Evolutionary conservation across 2,113 vertebrate genomes (phyloP).

Genomic region (Corythornis vintsioides): DNA sequence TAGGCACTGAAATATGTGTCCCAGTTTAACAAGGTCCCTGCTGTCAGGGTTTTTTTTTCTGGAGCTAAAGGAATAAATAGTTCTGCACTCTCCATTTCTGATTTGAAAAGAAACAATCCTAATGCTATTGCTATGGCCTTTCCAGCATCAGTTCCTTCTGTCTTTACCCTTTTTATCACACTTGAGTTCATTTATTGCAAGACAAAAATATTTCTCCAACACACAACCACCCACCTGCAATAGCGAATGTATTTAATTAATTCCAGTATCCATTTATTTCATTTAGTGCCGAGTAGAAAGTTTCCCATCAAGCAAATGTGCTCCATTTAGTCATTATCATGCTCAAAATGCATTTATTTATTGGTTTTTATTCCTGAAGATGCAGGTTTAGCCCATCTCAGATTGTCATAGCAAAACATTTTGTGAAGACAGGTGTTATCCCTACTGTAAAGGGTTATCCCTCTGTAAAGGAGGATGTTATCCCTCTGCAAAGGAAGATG

Average conservation of each 20-base stretch:
- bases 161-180: not conserved
- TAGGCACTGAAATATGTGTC: slow-evolving; percentile 15
- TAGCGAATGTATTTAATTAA: not conserved
- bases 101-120: not conserved
- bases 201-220: not conserved
- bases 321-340: not conserved
- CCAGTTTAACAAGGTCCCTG: not conserved
- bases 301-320: not conserved
- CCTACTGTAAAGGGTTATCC: too few species aligned
- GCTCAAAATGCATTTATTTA: not conserved
- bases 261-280: not conserved
- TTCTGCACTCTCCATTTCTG: not conserved
- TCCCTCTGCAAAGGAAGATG: not conserved
- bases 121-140: not conserved
- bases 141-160: not conserved
- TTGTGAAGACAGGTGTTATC: not conserved
- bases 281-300: not conserved
- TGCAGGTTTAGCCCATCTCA: not conserved
- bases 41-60: not conserved
- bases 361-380: not conserved
- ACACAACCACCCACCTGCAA: not conserved
- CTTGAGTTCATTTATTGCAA: not conserved
- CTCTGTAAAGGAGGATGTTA: too few species aligned
- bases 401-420: not conserved
- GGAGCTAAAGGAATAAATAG: not conserved